Evolutionary conservation across 53 echinoderm and acorn worm genomes (phyloP).

Genomic region (Echinometra lucunter): DNA sequence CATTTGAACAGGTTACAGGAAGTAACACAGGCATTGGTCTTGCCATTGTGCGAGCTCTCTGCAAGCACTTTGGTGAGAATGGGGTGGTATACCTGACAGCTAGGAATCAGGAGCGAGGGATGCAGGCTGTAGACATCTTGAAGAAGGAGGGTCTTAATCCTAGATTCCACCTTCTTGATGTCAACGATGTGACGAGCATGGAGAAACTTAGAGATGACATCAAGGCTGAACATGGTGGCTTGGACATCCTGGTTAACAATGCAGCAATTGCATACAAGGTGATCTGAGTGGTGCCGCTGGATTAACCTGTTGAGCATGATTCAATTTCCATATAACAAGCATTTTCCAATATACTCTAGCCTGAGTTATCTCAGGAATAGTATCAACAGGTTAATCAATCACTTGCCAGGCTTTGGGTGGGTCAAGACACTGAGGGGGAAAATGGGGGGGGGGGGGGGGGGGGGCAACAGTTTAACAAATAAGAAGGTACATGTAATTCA

Average conservation of each 20-base stretch:
- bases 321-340: too few relatives aligned
- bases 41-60: conserved; percentile 83
- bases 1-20: conserved; percentile 80
- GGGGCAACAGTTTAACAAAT: too few relatives aligned
- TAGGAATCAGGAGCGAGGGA: conserved; percentile 82
- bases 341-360: too few relatives aligned
- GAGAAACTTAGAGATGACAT: conserved; percentile 78
- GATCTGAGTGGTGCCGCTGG: too few relatives aligned
- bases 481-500: too few relatives aligned
- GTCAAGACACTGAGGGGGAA: too few relatives aligned
- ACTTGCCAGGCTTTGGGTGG: too few relatives aligned
- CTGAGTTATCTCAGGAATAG: too few relatives aligned
- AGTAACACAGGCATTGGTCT: conserved; percentile 92
- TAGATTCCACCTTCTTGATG: conserved; percentile 83
- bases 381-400: too few relatives aligned
- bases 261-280: conserved; percentile 91
- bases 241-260: conserved; percentile 91
- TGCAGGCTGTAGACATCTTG: conserved; percentile 79
- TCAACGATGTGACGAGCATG: conserved; percentile 75
- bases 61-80: conserved; percentile 82
- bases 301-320: too few relatives aligned
- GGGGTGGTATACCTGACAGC: conserved; percentile 88
- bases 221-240: conserved; percentile 83
- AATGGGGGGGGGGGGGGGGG: too few relatives aligned
- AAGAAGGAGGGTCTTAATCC: conserved; percentile 90